Conservation (phyloP, 2,113 vertebrate species). For the Ceyx cyanopectus region DNA sequence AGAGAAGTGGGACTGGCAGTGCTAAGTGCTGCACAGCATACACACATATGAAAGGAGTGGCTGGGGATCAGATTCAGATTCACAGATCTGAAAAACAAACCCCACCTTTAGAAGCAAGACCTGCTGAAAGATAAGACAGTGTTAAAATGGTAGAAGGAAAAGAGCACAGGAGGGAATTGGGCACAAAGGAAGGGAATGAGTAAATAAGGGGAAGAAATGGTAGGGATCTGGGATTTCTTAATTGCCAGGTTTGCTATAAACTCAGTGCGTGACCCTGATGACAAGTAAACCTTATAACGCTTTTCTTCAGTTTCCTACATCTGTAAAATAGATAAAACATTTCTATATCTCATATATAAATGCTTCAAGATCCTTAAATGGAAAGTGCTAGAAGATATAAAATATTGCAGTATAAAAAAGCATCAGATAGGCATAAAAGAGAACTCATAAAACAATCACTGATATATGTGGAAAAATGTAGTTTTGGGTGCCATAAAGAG, state of each 20-base stretch:
- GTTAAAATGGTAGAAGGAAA: background rate
- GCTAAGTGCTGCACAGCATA: background rate
- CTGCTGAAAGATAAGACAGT: background rate
- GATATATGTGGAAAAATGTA: background rate
- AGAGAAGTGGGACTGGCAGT: background rate
- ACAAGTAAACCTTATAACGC: background rate
- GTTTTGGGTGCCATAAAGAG: background rate
- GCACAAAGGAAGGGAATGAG: background rate
- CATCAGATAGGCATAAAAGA: background rate
- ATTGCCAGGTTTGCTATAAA: background rate
- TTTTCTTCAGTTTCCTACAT: background rate
- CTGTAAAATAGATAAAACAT: background rate
- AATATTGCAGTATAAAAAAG: background rate
- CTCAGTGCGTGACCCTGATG: background rate
- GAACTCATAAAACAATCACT: slow-evolving; percentile 13
- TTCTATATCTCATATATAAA: background rate
- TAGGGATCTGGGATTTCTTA: background rate
- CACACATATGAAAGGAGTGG: background rate
- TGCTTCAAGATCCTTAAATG: background rate
- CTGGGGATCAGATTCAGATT: background rate
- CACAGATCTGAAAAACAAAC: background rate
- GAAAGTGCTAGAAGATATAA: background rate
- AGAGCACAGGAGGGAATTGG: background rate
- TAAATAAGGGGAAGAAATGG: background rate
- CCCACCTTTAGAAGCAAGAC: background rate